phyloP scores from a whole-genome alignment of 1,140 invertebrate genomes.

The Heliconius hewitsoni region DNA sequence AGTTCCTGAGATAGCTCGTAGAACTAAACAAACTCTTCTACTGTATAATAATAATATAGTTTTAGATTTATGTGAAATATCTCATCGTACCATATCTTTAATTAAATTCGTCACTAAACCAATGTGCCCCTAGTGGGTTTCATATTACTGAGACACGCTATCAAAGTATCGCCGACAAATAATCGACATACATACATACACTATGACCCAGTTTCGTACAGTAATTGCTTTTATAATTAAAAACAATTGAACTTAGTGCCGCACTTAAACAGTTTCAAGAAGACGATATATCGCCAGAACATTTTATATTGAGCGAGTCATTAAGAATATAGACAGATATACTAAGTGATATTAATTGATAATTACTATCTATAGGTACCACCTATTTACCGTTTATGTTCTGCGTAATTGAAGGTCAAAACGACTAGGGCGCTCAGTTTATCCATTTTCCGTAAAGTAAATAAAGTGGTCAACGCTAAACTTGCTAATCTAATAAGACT shows the following conservation, averaged over 20 bases:
- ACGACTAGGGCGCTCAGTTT: not conserved
- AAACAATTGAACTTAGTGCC: conserved; percentile 15
- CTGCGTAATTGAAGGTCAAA: not conserved
- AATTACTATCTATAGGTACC: not conserved
- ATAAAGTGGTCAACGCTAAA: too few species aligned
- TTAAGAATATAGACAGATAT: not conserved
- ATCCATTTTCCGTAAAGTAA: too few species aligned
- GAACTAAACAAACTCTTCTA: too few species aligned
- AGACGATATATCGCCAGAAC: not conserved
- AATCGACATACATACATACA: conserved; percentile 15
- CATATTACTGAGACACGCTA: not conserved
- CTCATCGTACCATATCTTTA: not conserved
- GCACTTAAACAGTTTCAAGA: conserved; percentile 3
- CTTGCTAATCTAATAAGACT: too few species aligned
- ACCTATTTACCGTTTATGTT: not conserved
- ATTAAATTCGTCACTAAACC: not conserved
- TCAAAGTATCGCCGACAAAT: not conserved
- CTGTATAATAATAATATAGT: too few species aligned
- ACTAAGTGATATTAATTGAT: conserved; percentile 4
- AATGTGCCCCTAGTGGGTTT: not conserved
- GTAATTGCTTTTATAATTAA: conserved; percentile 24
- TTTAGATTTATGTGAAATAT: too few species aligned
- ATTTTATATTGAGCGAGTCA: not conserved
- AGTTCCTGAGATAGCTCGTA: too few species aligned
- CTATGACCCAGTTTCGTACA: conserved; percentile 8